A percentile compares a stretch with the other conserved stretches of the same genome.
phyloP scores from a whole-genome alignment of 2,797 vertebrate genomes.

The Pantherophis vulpinus region DNA sequence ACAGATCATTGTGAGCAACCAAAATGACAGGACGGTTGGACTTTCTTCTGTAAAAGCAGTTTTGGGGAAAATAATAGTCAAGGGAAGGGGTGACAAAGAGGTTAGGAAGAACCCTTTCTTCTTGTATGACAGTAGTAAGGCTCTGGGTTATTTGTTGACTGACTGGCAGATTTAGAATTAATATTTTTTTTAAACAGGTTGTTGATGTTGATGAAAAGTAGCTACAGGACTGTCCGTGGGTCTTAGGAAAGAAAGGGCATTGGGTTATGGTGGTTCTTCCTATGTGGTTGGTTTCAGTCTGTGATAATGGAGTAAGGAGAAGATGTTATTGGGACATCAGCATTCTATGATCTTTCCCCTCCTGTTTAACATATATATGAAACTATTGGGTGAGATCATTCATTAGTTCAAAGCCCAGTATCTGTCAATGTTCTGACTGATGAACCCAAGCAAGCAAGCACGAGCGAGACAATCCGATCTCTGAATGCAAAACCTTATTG shows the following conservation, averaged over 20 bases:
- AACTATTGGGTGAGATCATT: not conserved
- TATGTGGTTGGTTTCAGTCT: not conserved
- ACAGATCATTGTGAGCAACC: not conserved
- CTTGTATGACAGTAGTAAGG: not conserved
- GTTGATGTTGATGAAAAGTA: not conserved
- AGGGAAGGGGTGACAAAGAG: not conserved
- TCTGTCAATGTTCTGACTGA: not conserved
- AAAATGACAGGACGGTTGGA: not conserved
- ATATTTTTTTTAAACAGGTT: not conserved
- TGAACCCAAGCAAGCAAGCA: not conserved
- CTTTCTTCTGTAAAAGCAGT: not conserved
- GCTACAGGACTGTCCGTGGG: not conserved
- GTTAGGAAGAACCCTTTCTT: not conserved
- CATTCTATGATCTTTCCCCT: not conserved
- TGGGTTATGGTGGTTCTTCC: not conserved
- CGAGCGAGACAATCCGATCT: not conserved
- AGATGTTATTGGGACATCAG: not conserved
- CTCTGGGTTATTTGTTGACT: not conserved
- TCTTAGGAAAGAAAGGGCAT: not conserved
- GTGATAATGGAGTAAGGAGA: not conserved
- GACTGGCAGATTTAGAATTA: not conserved
- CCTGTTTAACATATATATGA: not conserved
- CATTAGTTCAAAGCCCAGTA: not conserved
- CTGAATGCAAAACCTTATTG: not conserved
- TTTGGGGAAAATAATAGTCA: not conserved